Base-by-base conservation (phyloP, 2,797 vertebrate species). In the Zalophus californianus region DNA sequence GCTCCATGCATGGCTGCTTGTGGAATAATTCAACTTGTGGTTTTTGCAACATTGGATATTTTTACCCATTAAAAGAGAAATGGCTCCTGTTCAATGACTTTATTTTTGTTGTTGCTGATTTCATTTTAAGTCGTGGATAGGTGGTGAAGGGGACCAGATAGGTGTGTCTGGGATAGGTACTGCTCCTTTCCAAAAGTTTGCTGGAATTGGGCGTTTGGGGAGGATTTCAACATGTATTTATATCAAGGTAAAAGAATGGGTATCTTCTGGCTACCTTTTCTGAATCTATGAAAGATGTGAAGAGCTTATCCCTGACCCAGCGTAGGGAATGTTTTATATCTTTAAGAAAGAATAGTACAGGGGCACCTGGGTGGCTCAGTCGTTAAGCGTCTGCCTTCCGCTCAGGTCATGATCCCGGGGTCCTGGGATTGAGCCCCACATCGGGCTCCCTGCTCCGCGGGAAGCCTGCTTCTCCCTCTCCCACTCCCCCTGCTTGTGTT, bases 1-100 rank as follows among this genome's bases (percentile, higher is more conserved):
- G 90, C 98, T 98, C 99, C 98, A 98, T 99, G 99, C 99, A 99
- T 99, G 99, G 99, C 99, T 99, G 99, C 99, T 99, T 98, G 98
- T 98, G 98, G 90, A 98, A 97, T 98, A 97, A 97, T 91, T 94
- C 93, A 97, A 94, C 97, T 91, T 97, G 97, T 98, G 97, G 94
- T 84, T 96, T 98, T 98, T 97, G 97, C 97, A 97, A 66, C 96
- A 96, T 97, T 97, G 58, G 54, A 96, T 97, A 94, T 94, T 95
- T 98, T 97, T 92, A 86, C 70, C 80, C 86, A 41, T 82, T 75
- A 44, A 83, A 85, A 94, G 89, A 85, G 86, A 85, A 92, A 90
- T 35, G 60, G 70, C 91, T 97, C 80, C 87, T 96, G 80, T 79
- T 91, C 64, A 96, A 11, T 97, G 77, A 90, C 78, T 89, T 93